phyloP scores from a whole-genome alignment of 2,888 invertebrate genomes.

The Lumbricus terrestris region DNA sequence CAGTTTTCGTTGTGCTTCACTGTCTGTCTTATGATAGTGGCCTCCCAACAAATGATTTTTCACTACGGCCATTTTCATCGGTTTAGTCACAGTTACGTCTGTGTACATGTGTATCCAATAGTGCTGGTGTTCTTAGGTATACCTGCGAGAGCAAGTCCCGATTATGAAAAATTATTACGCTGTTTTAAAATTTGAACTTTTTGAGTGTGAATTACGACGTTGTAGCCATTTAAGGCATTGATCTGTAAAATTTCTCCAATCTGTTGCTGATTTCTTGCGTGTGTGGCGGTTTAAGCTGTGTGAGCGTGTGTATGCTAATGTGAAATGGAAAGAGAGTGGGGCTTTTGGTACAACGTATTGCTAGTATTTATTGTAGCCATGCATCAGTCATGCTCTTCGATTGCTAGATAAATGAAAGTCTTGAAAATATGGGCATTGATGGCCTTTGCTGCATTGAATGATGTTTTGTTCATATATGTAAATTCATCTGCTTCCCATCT shows the following conservation, averaged over 20 bases:
- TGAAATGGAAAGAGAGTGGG: background rate
- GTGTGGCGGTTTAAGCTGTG: background rate
- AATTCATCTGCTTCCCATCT: background rate
- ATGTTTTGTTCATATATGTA: background rate
- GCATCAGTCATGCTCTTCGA: background rate
- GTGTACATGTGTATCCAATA: background rate
- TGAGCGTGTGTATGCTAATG: background rate
- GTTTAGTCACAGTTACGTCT: background rate
- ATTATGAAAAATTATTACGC: background rate
- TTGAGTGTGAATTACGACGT: background rate
- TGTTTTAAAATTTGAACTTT: background rate
- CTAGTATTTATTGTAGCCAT: background rate
- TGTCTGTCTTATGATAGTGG: background rate
- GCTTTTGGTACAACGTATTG: background rate
- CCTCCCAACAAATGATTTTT: background rate
- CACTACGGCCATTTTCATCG: background rate
- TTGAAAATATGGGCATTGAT: too few relatives aligned
- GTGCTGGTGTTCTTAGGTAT: background rate
- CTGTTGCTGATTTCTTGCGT: background rate
- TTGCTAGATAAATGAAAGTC: background rate
- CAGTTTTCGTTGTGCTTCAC: background rate
- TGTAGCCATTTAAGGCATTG: background rate
- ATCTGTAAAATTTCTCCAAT: background rate
- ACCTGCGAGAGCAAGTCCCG: background rate
- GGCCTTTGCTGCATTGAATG: too few relatives aligned